Evolutionary conservation across 1,140 invertebrate genomes (phyloP), one percentile per base, ranked within the genome.

Genomic region (Drosophila nebulosa): DNA sequence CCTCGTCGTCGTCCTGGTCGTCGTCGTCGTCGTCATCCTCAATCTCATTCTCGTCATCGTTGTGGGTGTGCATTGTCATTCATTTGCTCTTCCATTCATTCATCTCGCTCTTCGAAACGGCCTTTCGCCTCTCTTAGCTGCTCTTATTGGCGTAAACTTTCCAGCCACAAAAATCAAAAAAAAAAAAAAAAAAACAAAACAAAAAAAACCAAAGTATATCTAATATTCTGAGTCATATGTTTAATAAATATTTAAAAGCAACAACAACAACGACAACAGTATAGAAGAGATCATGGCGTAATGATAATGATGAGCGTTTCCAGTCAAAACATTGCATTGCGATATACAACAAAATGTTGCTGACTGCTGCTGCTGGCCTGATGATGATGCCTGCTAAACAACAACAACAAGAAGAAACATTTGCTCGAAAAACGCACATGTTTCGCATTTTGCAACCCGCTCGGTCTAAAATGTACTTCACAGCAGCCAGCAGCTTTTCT

Each of bases 71-170:
- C 52, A 55, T 30, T 30, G 24, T 30, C 52, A 30, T 27, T 53
- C 51, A 53, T 27, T 30, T 53, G 6, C 52, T 55, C 52, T 55
- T 55, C 26, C 26, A 30, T 30, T 32, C 14, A 30, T 16, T 10
- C 14, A 53, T 9, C 26, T 22, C 21, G 27, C 73, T 69, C 66
- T 76, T 64, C 24, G 21, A 22, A 63, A 4, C 2, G 7, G 2
- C 58, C 32, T 58, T 46, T 46, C 12, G 30, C 24, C 52, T 81
- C 81, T 86, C 83, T 88, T 78, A 66, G 51, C 14, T 76, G 69
- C 81, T 85, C 80, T 85, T 85, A 85, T 85, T 83, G 83, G 83
- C 71, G 83, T 73, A 68, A 73, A 53, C 61, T 22, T 85, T 85
- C 81, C 81, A 85, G 81, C 64, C 69, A 52, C 69, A 39, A 56